Evolutionary conservation across 2,797 vertebrate genomes (phyloP), one percentile per base, ranked within the genome.

Genomic region (Trichosurus vulpecula): DNA sequence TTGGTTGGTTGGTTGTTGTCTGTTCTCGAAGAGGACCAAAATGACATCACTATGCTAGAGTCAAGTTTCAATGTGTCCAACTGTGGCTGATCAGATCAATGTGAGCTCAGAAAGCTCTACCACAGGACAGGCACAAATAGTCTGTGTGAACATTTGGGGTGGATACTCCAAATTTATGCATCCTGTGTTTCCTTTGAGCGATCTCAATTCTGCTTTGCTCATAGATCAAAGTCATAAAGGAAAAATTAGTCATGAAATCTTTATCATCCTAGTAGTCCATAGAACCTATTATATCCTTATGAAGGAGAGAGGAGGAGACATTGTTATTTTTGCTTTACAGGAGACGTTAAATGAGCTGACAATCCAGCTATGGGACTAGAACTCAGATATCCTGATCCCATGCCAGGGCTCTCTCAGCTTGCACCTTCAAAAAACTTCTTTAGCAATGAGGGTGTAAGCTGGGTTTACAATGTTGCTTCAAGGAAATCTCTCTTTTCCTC

Each of bases 401-500:
- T 41, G 14, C n/a, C 16, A 41, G n/a, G 16, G 13, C 35, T 74
- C 19, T 74, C n/a, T 29, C 19, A 41, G 16, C n/a, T 3, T 61
- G 30, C 30, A 30, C n/a, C 6, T 74, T 74, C 74, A 41, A 74
- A 74, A 66, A 74, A 41, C 74, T 66, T 74, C 35, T 2, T 41
- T 74, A 41, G n/a, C n/a, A 74, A 41, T 66, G 14, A n/a, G 35
- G n/a, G 14, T 41, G 5, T 74, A 74, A 74, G 1, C 16, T 22
- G 6, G n/a, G 66, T 74, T 74, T 41, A 35, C 16, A 74, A 74
- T 74, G n/a, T 41, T 74, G 35, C 66, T 56, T 53, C 66, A 57
- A 97, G 95, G 97, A 97, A 97, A 94, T 92, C 95, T 97, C 97
- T 97, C 93, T 97, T 0, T 13, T 0, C 93, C 95, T 97, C 92